Evolutionary conservation across 2,797 vertebrate species (phyloP), one percentile per base, ranked within the genome.

Genomic region (Sarcophilus harrisii): DNA sequence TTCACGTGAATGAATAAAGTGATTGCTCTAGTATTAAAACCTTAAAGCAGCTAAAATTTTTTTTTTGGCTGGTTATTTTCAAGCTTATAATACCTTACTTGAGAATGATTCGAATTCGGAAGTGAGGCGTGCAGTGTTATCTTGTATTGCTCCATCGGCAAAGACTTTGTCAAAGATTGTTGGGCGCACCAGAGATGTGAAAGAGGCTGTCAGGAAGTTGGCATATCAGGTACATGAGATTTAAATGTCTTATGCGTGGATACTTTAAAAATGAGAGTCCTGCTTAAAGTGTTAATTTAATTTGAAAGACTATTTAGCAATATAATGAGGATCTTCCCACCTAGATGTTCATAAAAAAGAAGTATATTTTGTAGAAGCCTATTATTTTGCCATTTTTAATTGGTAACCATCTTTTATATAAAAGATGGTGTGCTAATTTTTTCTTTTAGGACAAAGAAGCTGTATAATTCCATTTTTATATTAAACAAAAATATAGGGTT

Each of bases 41-140:
- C n/a, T 45, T 27, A 45, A 87, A 87, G 24, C 38, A 87, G 24
- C 60, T 96, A 94, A 96, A 93, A 96, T 30, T 5, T 90, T 0
- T 93, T 24, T 52, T 52, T 52, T 52, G 52, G 52, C 38, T 97
- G 6, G 21, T 95, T 96, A 89, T 60, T 98, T 97, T 98, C 95
- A 94, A 99, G 99, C 99, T 0, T 99, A 99, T 97, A 97, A 97
- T 98, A 97, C 97, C 57, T 98, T 99, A 96, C 98, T 99, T 97
- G 99, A 99, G 98, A 99, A 99, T 91, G 99, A 99, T 96, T 98
- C 99, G 0, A 99, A 99, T 96, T 98, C 99, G 6, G 99, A 99
- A 96, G 99, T 99, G 96, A 99, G 99, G 18, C 99, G 99, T 52
- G 99, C 99, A 0, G 99, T 99, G 90, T 98, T 99, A 66, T 99